These are phyloP conservation scores for Ramphastos sulfuratus DNA, from an alignment of 2,113 vertebrate species.

Conservation along the genomic window DNA sequence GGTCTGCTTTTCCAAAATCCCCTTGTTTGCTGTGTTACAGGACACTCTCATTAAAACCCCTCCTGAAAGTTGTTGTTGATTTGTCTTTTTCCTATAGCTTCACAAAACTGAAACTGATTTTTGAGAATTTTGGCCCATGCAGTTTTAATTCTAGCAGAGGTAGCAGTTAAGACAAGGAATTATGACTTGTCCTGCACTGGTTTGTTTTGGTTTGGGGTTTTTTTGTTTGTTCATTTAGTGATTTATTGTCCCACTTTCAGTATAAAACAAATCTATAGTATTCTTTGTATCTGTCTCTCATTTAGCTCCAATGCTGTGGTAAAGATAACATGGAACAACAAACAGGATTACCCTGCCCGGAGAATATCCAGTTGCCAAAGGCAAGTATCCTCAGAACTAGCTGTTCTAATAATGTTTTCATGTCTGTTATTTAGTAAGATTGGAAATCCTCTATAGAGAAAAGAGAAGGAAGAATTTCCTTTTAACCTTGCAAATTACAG, in stretches of 20 bases:
- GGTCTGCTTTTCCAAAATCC: neutral
- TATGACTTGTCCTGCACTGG: neutral
- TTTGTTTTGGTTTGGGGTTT: neutral
- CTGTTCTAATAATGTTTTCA: neutral
- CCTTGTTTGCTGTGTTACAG: neutral
- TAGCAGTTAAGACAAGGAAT: neutral
- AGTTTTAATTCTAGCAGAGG: neutral
- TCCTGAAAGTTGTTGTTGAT: neutral
- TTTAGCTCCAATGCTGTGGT: constrained; percentile 82
- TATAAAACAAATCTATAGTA: neutral
- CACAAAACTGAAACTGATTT: neutral
- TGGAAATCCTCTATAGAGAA: neutral
- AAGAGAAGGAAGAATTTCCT: neutral
- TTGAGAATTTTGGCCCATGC: neutral
- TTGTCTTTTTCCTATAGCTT: neutral
- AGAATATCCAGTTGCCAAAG: constrained; percentile 73
- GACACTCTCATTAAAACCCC: neutral
- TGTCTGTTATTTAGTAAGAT: neutral
- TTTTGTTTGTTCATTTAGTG: neutral
- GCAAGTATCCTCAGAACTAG: constrained; percentile 47
- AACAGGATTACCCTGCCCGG: constrained; percentile 72
- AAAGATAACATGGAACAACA: constrained; percentile 68
- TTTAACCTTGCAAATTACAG: neutral
- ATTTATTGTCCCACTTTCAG: neutral
- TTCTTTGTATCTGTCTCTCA: neutral